These are phyloP conservation scores for Balaeniceps rex DNA, from an alignment of 2,113 vertebrate genomes.

Conservation along the genomic window DNA sequence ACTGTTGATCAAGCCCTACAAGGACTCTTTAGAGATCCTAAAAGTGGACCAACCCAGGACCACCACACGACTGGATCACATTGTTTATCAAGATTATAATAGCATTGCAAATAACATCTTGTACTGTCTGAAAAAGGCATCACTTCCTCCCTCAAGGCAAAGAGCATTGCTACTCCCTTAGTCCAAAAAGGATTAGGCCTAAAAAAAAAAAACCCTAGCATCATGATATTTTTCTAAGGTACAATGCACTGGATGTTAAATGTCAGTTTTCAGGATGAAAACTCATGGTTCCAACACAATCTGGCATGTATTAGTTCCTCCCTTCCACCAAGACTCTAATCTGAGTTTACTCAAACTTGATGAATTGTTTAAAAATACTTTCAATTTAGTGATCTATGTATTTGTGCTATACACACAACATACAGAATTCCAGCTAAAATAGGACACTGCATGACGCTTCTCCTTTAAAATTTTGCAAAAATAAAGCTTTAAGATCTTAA, in stretches of 20 bases:
- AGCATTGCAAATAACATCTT: background rate
- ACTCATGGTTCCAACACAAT: background rate
- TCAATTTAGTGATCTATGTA: background rate
- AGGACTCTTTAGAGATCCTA: background rate
- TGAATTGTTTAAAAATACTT: background rate
- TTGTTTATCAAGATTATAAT: background rate
- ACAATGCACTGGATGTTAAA: background rate
- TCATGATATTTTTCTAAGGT: background rate
- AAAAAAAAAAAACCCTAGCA: background rate
- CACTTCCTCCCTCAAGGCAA: background rate
- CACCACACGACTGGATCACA: background rate
- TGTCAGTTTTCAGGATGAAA: background rate
- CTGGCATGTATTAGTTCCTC: background rate
- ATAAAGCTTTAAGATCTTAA: background rate
- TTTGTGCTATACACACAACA: background rate
- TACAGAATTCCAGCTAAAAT: slow-evolving; percentile 6
- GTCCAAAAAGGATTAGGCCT: background rate
- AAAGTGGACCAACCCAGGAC: background rate
- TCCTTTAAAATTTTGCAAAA: slow-evolving; percentile 19
- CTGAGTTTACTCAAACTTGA: background rate
- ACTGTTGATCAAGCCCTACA: background rate
- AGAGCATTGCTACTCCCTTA: background rate
- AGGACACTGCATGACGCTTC: background rate
- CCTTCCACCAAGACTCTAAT: background rate
- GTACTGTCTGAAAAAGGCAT: background rate